Conservation (phyloP, 2,888 invertebrate genomes). For the Paralinhomoeus sp. region DNA sequence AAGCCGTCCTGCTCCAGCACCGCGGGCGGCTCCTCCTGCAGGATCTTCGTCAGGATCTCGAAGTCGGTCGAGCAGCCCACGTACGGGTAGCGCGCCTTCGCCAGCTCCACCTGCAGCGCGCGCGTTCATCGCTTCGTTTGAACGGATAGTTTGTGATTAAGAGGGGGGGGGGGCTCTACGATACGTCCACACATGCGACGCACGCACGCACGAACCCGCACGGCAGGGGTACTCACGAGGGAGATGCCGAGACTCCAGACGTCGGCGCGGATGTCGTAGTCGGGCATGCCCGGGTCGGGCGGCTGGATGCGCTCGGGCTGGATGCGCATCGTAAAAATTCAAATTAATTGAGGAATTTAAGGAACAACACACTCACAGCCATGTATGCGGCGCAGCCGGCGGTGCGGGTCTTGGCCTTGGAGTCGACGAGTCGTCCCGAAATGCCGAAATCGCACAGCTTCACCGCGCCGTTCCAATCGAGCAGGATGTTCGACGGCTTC, state of each 20-base stretch:
- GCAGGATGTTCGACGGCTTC: conserved; percentile 89
- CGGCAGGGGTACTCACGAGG: too few relatives aligned
- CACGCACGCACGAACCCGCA: too few relatives aligned
- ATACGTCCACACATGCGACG: too few relatives aligned
- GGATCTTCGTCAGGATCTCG: conserved; percentile 60
- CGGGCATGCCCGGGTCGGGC: conserved; percentile 66
- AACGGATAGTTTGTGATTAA: too few relatives aligned
- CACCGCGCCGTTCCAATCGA: conserved; percentile 78
- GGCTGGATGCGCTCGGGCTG: conserved; percentile 91
- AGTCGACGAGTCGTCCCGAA: conserved; percentile 87
- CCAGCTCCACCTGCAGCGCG: conserved; percentile 49
- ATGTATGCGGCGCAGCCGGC: conserved; percentile 97
- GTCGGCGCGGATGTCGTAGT: conserved; percentile 95
- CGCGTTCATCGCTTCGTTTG: too few relatives aligned
- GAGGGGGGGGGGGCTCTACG: too few relatives aligned
- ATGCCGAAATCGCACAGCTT: conserved; percentile 99
- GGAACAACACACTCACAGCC: conserved; percentile 50
- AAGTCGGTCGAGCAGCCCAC: conserved; percentile 92
- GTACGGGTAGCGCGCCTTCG: conserved; percentile 74
- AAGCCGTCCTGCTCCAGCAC: conserved; percentile 10
- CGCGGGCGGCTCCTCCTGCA: conserved; percentile 37
- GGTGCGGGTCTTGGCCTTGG: conserved; percentile 76
- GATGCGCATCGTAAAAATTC: too few relatives aligned
- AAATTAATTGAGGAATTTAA: too few relatives aligned
- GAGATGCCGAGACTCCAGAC: conserved; percentile 86